Base-by-base conservation (phyloP, 1,140 invertebrate species). In the Anastatus disparis region DNA sequence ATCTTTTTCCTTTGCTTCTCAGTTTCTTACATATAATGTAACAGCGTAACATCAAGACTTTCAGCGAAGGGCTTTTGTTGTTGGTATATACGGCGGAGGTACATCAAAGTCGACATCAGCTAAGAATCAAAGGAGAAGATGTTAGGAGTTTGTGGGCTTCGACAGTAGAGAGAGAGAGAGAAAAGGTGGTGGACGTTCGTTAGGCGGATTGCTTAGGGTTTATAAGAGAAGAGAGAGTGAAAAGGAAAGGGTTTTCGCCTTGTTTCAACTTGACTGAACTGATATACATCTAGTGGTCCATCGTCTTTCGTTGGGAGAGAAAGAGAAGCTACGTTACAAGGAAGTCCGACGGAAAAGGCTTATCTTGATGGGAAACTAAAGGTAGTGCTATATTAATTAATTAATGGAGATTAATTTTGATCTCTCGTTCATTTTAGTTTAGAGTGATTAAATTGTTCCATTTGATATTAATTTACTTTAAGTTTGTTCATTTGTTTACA, bases 211-310 rank as follows among this genome's bases (percentile, higher is more conserved):
- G 50, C 62, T 10, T 31, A 17, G 8, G 31, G 27, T 31, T n/a
- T 4, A 53, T n/a, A n/a, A n/a, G n/a, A n/a, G n/a, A n/a, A n/a
- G n/a, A n/a, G n/a, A n/a, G n/a, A n/a, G n/a, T n/a, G n/a, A n/a
- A n/a, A n/a, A n/a, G 31, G 40, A 65, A 53, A 53, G 62, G 48
- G 22, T 53, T 53, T 17, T 17, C n/a, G n/a, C n/a, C 50, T 65
- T 53, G 62, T 53, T 42, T 65, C 20, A 35, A 10, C 38, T 48
- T n/a, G 26, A 65, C 48, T 29, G 22, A 26, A 50, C 50, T 58
- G 55, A 58, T 42, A 58, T 26, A 58, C 55, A 42, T 58, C 55
- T 26, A 26, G 10, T 35, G 10, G 22, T 13, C 22, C 13, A 13
- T 35, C 29, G 53, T 56, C 29, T 38, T 29, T 38, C 20, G 20